Evolutionary conservation across 2,113 vertebrate genomes (phyloP).

Genomic region (Ginglymostoma cirratum): DNA sequence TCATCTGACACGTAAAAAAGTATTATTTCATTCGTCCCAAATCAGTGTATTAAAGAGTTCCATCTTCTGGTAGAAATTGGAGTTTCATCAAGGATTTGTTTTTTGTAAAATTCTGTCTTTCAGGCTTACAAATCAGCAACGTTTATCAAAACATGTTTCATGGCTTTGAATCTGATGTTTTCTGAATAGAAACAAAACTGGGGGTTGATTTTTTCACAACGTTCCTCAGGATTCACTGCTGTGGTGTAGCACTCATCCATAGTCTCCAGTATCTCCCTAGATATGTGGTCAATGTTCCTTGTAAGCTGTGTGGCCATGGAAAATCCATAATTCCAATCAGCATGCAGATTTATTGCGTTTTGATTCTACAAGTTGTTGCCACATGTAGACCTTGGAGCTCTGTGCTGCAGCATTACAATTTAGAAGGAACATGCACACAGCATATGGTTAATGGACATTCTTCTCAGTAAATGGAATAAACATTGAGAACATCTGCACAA

Average conservation of each 20-base stretch:
- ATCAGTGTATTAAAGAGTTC: neutral
- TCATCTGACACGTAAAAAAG: neutral
- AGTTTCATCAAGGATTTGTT: neutral
- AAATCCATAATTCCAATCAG: no score
- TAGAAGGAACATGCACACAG: no score
- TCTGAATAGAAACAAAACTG: neutral
- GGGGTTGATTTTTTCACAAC: neutral
- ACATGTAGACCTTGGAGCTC: no score
- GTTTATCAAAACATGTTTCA: neutral
- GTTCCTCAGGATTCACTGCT: neutral
- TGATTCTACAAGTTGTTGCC: no score
- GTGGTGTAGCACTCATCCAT: neutral
- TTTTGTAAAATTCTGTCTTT: neutral
- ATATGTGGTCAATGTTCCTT: neutral
- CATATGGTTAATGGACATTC: neutral
- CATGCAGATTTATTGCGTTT: no score
- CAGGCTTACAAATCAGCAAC: neutral
- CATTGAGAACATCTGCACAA: neutral
- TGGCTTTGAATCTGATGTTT: neutral
- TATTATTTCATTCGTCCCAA: neutral
- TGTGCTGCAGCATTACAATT: no score
- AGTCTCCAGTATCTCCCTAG: neutral
- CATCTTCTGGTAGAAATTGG: neutral
- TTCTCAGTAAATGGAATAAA: neutral
- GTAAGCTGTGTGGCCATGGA: no score